Evolutionary conservation across 2,113 vertebrate species (phyloP).

Genomic region (Glaucidium brasilianum): DNA sequence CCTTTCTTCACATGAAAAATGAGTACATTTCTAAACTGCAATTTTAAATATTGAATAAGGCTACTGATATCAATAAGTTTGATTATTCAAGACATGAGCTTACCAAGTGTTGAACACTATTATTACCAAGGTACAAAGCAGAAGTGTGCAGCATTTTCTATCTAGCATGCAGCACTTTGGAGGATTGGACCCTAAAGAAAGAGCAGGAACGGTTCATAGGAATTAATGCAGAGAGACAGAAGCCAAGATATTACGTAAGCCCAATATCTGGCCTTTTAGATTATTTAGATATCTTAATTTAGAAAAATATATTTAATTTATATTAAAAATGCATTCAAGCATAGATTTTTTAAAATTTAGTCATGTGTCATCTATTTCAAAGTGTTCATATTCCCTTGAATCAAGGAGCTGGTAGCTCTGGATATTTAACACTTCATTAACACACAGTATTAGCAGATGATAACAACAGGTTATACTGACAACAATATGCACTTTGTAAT

Average conservation of each 20-base stretch:
- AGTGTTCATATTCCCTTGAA: not conserved
- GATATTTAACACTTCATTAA: constrained; percentile 45
- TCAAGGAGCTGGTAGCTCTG: not conserved
- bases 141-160: not conserved
- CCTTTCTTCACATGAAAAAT: constrained; percentile 59
- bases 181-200: not conserved
- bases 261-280: not conserved
- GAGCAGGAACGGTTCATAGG: not conserved
- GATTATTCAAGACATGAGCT: constrained; percentile 49
- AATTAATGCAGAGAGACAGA: not conserved
- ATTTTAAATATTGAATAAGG: constrained; percentile 68
- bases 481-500: not conserved
- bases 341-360: not conserved
- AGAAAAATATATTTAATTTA: not conserved
- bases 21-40: constrained; percentile 28
- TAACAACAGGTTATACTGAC: not conserved
- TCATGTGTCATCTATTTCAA: not conserved
- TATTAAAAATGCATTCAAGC: not conserved
- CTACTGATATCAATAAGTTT: constrained; percentile 43
- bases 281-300: not conserved
- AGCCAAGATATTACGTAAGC: not conserved
- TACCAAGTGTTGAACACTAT: not conserved
- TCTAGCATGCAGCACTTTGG: not conserved
- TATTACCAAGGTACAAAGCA: not conserved
- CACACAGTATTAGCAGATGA: not conserved